These are phyloP conservation scores for Charaxes varanes DNA, from an alignment of 1,140 invertebrate genomes.

Conservation along the genomic window DNA sequence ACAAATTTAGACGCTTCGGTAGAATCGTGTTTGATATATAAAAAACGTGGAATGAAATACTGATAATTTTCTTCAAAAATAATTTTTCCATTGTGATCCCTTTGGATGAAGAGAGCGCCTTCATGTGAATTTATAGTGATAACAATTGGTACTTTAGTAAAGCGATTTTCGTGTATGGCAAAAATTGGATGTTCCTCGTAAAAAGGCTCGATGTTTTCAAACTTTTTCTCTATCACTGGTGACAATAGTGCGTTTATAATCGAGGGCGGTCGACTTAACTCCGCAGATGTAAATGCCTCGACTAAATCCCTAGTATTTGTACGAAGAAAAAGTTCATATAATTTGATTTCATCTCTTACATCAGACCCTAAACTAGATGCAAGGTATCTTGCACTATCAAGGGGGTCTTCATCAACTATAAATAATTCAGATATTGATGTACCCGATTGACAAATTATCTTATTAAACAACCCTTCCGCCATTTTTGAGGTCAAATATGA, in stretches of 20 bases:
- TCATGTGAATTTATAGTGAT: conserved; percentile 75
- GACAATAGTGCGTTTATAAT: conserved; percentile 37
- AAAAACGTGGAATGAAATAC: conserved; percentile 47
- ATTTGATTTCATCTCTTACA: conserved; percentile 35
- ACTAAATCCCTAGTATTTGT: conserved; percentile 59
- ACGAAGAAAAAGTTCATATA: conserved; percentile 63
- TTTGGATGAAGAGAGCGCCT: conserved; percentile 66
- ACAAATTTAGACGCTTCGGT: conserved; percentile 33
- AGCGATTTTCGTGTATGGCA: conserved; percentile 56
- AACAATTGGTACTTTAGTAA: conserved; percentile 76
- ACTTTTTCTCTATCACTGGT: conserved; percentile 63
- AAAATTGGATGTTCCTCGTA: conserved; percentile 50
- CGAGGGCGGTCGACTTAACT: conserved; percentile 35
- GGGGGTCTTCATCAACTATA: conserved; percentile 44
- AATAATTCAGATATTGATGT: conserved; percentile 76
- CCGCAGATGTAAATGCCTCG: conserved; percentile 34
- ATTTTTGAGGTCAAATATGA: conserved; percentile 80
- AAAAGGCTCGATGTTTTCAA: conserved; percentile 47
- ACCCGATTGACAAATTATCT: conserved; percentile 77
- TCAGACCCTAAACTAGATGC: conserved; percentile 58
- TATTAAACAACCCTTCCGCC: conserved; percentile 74
- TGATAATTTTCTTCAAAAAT: conserved; percentile 49
- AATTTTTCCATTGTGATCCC: conserved; percentile 34
- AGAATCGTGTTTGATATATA: conserved; percentile 23
- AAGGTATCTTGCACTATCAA: conserved; percentile 44